phyloP scores from a whole-genome alignment of 2,797 vertebrate species.

The Tachyglossus aculeatus region DNA sequence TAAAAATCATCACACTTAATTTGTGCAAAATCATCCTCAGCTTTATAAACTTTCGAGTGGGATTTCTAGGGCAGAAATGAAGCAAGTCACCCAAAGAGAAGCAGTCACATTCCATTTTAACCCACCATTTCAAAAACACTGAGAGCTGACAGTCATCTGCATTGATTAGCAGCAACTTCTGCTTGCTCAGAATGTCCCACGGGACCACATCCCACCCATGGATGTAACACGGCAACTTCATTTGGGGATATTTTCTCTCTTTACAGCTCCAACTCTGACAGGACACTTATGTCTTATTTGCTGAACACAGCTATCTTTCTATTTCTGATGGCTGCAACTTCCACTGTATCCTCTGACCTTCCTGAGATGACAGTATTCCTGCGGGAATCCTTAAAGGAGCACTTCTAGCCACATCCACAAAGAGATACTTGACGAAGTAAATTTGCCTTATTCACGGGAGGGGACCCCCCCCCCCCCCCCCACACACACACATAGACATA shows the following conservation, averaged over 20 bases:
- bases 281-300: background rate
- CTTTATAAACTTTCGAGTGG: no score
- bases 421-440: background rate
- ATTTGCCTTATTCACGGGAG: no score
- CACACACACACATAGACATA: no score
- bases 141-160: constrained; percentile 28
- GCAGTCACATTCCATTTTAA: no score
- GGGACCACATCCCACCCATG: background rate
- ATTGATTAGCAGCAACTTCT: constrained; percentile 29
- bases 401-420: background rate
- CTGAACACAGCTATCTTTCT: constrained; percentile 10
- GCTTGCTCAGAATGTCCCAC: background rate
- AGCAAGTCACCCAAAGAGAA: no score
- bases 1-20: constrained; percentile 44
- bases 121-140: no score
- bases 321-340: background rate
- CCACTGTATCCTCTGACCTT: constrained; percentile 3
- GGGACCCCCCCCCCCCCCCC: no score
- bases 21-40: no score
- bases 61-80: no score
- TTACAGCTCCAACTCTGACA: constrained; percentile 16
- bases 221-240: background rate
- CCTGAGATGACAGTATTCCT: background rate
- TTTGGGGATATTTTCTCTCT: background rate
- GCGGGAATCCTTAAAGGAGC: background rate